Percentiles rank a stretch among this genome's conserved stretches.
phyloP scores from a whole-genome alignment of 2,113 vertebrate genomes.

The Mystacornis crossleyi region DNA sequence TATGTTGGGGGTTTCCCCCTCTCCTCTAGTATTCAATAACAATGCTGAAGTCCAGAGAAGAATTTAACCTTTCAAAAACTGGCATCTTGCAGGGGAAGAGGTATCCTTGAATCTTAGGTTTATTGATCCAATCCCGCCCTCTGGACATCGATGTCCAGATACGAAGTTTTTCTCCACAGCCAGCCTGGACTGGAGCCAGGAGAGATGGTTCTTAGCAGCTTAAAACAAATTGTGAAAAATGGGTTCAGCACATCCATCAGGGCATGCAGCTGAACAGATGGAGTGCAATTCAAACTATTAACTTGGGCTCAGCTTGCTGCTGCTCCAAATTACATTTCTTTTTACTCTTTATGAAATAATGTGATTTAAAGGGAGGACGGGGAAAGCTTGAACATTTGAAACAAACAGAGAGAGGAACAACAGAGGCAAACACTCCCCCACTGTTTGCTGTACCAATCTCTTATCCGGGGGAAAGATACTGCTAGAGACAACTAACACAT shows the following conservation, averaged over 20 bases:
- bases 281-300: conserved; percentile 75
- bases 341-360: conserved; percentile 71
- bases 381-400: neutral
- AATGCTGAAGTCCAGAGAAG: neutral
- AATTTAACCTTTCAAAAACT: neutral
- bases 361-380: conserved; percentile 8
- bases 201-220: conserved; percentile 67
- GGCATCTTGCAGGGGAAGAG: neutral
- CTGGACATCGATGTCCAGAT: conserved; percentile 39
- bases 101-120: neutral
- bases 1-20: accelerated
- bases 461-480: neutral
- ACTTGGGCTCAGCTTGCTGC: conserved; percentile 66
- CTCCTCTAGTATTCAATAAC: neutral
- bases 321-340: conserved; percentile 75
- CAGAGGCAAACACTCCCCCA: conserved; percentile 2
- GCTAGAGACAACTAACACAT: neutral
- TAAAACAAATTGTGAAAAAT: conserved; percentile 78
- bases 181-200: conserved; percentile 66
- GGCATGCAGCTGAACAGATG: conserved; percentile 76
- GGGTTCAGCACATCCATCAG: conserved; percentile 71
- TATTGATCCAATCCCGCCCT: neutral
- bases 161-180: conserved; percentile 21
- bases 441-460: conserved; percentile 9
- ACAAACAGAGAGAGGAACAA: neutral